Evolutionary conservation across 1,140 invertebrate species (phyloP), one percentile per base, ranked within the genome.

Genomic region (Fopius arisanus): DNA sequence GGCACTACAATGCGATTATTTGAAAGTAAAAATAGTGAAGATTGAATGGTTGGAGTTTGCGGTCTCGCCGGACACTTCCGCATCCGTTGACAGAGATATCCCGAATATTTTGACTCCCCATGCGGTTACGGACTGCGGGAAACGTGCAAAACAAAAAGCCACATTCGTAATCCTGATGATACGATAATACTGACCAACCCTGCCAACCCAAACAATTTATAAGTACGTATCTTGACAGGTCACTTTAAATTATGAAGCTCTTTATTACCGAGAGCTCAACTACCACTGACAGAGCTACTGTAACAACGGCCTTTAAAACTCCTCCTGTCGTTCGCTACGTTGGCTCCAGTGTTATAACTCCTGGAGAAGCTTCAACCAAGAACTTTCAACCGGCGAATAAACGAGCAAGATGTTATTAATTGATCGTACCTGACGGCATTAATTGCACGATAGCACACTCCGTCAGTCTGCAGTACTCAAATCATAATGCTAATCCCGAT

Each of bases 211-310:
- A 83, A 82, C 81, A 80, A 82, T 83, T 83, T 83, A 83, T 83
- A 83, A 81, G 78, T 81, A 28, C 62, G 73, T 83, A 83, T 82
- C 82, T 82, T 31, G 78, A 82, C 79, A 77, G 80, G 75, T 80
- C 78, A 78, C 75, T 83, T 82, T 80, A 82, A 83, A 83, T 83
- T 83, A 82, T 78, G 78, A 79, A 82, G 72, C 81, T 79, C 81
- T 83, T 83, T 82, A 83, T 83, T 81, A 83, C 81, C 37, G 29
- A 16, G n/a, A 19, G 40, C 59, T 75, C n/a, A 70, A 69, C 59
- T 28, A 74, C 67, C 66, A 33, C 68, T 31, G 19, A 51, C 63
- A 28, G 33, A 51, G 31, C 23, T 9, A 31, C 19, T 59, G 43
- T 21, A 70, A 10, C 48, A 41, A 12, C 14, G n/a, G 6, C 16